phyloP scores from a whole-genome alignment of 2,797 vertebrate species.

The Channallabes apus region DNA sequence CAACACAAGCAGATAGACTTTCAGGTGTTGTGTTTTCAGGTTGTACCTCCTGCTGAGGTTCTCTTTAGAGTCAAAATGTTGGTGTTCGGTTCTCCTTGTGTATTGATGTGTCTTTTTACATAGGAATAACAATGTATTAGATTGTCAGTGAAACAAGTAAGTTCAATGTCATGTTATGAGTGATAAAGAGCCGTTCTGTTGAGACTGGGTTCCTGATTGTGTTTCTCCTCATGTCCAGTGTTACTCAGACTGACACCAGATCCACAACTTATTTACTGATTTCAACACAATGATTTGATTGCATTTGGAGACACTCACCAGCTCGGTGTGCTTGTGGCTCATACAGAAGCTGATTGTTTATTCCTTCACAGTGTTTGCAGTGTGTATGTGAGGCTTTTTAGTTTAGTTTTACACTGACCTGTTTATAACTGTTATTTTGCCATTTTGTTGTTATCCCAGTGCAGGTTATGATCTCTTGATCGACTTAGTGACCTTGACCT shows the following conservation, averaged over 20 bases:
- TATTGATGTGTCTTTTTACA: background rate
- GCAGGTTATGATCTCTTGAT: background rate
- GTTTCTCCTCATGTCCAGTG: background rate
- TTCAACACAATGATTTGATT: background rate
- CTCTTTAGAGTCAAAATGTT: background rate
- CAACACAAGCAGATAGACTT: background rate
- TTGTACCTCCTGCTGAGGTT: background rate
- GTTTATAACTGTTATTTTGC: background rate
- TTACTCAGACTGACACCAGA: background rate
- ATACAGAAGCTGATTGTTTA: background rate
- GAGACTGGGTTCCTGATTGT: background rate
- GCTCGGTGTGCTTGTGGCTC: no score
- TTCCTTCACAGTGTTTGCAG: background rate
- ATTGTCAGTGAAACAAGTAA: background rate
- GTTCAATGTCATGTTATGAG: background rate
- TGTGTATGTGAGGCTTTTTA: background rate
- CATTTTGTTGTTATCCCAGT: background rate
- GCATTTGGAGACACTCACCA: background rate
- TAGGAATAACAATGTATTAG: background rate
- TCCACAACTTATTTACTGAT: background rate
- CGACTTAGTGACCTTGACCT: background rate
- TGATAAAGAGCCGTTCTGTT: background rate
- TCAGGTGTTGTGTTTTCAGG: background rate
- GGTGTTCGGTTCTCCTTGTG: background rate
- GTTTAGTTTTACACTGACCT: background rate